A percentile compares a stretch with the other conserved stretches of the same genome.
These are phyloP conservation scores for Riparia riparia DNA, from an alignment of 2,113 vertebrate genomes.

Conservation along the genomic window DNA sequence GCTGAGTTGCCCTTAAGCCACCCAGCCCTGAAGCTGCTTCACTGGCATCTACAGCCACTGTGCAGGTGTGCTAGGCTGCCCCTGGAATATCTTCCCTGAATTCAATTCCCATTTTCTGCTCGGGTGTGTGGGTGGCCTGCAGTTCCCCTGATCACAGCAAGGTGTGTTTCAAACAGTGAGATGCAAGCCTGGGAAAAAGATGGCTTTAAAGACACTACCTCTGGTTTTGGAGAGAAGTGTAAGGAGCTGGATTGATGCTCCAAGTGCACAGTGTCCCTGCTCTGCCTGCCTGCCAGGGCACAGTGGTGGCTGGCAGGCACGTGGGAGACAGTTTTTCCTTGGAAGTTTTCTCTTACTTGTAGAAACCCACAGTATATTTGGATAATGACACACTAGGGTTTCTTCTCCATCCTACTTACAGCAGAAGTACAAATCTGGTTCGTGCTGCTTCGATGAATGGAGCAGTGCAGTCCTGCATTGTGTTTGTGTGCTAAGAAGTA, in stretches of 20 bases:
- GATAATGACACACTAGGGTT: neutral
- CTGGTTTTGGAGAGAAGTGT: neutral
- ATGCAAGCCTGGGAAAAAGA: neutral
- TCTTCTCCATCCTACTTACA: neutral
- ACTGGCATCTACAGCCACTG: neutral
- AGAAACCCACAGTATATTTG: neutral
- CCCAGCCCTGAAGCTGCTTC: neutral
- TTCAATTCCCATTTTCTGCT: neutral
- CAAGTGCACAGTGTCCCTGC: fast-evolving
- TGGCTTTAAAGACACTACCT: neutral
- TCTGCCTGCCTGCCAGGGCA: neutral
- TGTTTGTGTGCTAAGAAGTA: neutral
- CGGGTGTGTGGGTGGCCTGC: neutral
- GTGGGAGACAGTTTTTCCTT: neutral
- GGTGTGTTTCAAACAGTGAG: neutral
- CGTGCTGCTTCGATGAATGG: neutral
- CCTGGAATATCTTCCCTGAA: neutral
- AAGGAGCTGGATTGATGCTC: neutral
- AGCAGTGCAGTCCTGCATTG: neutral
- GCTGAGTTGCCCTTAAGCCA: neutral
- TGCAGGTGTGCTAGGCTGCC: neutral
- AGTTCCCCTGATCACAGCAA: neutral
- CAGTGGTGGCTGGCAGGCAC: neutral
- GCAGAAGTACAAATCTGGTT: neutral
- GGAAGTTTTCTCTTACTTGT: neutral